Conservation (phyloP, 53 echinoderm and acorn worm genomes). For the Hippasteria phrygiana region DNA sequence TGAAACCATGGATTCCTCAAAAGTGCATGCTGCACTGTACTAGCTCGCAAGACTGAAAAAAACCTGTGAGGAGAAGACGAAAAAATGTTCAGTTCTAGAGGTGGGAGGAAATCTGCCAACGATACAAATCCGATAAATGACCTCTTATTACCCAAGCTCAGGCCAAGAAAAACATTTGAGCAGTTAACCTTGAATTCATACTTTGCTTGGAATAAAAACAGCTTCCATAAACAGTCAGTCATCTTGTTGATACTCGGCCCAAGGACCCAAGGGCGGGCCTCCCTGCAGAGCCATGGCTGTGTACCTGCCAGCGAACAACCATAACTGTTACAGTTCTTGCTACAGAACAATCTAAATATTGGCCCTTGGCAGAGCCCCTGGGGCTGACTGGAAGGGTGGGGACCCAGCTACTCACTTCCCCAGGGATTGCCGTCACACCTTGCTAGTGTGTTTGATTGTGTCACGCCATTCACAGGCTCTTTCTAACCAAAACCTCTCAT, state of each 20-base stretch:
- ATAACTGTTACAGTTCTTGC: constrained; percentile 44
- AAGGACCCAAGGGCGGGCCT: constrained; percentile 5
- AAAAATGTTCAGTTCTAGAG: too few species aligned
- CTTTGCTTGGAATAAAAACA: background rate
- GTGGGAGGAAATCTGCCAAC: too few species aligned
- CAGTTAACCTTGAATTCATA: background rate
- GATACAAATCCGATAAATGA: background rate
- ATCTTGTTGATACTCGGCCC: constrained; percentile 3
- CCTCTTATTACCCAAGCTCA: constrained; percentile 35
- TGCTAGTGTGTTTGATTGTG: background rate
- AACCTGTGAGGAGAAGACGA: too few species aligned
- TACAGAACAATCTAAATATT: constrained; percentile 56
- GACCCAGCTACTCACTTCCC: background rate
- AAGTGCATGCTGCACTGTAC: too few species aligned
- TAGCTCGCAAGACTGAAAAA: too few species aligned
- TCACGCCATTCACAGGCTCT: background rate
- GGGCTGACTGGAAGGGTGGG: background rate
- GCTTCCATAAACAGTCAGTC: background rate
- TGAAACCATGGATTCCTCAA: too few species aligned
- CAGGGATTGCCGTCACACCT: background rate
- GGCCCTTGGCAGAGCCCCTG: background rate
- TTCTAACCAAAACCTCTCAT: too few species aligned
- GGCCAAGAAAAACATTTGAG: constrained; percentile 7
- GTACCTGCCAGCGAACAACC: constrained; percentile 34
- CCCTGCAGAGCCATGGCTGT: constrained; percentile 25